Evolutionary conservation across 2,797 vertebrate species (phyloP).

Genomic region (Danio albolineatus): DNA sequence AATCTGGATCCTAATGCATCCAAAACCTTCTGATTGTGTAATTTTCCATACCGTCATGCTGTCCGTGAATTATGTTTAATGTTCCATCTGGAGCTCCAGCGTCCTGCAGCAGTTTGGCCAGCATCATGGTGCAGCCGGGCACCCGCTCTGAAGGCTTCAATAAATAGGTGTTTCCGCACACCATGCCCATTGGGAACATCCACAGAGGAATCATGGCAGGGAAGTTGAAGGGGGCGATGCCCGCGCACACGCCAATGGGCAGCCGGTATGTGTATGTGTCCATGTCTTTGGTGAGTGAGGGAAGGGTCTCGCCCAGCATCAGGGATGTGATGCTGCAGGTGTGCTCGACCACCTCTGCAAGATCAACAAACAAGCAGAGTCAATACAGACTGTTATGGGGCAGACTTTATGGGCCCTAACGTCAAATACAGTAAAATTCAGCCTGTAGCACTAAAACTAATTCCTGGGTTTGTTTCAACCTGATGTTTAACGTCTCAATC

Average conservation of each 20-base stretch:
- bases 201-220: slow-evolving; percentile 98
- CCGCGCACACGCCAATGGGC: slow-evolving; percentile 92
- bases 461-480: neutral
- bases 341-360: slow-evolving; percentile 95
- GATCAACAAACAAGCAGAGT: slow-evolving; percentile 9
- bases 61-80: slow-evolving; percentile 93
- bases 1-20: neutral
- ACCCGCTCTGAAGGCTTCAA: slow-evolving; percentile 96
- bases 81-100: slow-evolving; percentile 94
- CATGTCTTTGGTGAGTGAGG: slow-evolving; percentile 97
- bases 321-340: slow-evolving; percentile 94
- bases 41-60: slow-evolving; percentile 85
- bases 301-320: slow-evolving; percentile 94
- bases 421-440: neutral
- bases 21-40: slow-evolving; percentile 20
- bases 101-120: slow-evolving; percentile 92
- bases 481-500: neutral
- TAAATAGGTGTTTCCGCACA: slow-evolving; percentile 94
- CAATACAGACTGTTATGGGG: neutral
- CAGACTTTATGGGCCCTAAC: neutral
- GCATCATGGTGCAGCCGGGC: slow-evolving; percentile 90
- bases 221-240: slow-evolving; percentile 96
- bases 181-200: slow-evolving; percentile 98
- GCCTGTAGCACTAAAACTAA: neutral
- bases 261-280: slow-evolving; percentile 92